These are phyloP conservation scores for Glomeris marginata DNA, from an alignment of 2,888 invertebrate genomes.

Conservation along the genomic window DNA sequence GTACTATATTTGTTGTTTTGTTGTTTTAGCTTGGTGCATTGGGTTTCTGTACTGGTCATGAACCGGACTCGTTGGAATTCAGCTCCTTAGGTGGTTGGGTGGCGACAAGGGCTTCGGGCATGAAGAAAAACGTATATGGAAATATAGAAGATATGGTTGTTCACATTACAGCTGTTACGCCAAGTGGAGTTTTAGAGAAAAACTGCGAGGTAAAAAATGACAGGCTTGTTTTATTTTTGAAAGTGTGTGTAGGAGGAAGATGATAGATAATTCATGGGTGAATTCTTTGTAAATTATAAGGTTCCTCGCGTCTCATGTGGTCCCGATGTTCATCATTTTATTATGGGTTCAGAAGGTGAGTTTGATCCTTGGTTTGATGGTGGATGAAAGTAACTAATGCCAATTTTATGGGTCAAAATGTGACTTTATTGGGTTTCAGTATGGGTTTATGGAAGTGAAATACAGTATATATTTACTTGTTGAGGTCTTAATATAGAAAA, in stretches of 20 bases:
- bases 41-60: conserved; percentile 84
- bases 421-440: conserved; percentile 1
- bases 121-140: conserved; percentile 98
- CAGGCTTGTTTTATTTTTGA: neutral
- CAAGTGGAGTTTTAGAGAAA: conserved; percentile 67
- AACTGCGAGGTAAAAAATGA: conserved; percentile 40
- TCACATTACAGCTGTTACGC: conserved; percentile 73
- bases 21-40: conserved; percentile 47
- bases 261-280: neutral
- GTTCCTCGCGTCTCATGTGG: conserved; percentile 86
- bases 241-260: neutral
- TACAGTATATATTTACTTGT: too few species aligned
- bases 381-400: neutral
- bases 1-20: conserved; percentile 15
- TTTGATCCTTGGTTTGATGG: neutral
- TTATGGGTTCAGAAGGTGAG: conserved; percentile 80
- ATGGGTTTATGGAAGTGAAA: too few species aligned
- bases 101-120: conserved; percentile 90
- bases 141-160: conserved; percentile 93
- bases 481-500: too few species aligned
- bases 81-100: conserved; percentile 90
- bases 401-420: neutral
- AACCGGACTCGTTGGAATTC: conserved; percentile 97
- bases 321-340: conserved; percentile 83
- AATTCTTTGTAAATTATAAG: neutral